phyloP scores from a whole-genome alignment of 2,113 vertebrate species.

The Anarhynchus alexandrinus region DNA sequence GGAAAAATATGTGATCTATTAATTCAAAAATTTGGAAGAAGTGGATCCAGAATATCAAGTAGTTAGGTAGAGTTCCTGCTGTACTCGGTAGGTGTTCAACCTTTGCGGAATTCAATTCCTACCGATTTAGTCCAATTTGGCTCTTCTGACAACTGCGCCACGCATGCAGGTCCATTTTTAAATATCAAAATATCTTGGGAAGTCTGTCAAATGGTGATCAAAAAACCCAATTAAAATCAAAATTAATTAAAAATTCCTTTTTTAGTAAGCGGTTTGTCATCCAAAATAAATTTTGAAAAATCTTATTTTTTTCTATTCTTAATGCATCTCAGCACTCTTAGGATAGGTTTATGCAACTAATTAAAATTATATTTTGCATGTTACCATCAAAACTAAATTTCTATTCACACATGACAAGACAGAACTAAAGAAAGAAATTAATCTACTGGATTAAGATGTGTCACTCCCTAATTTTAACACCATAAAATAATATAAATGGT shows the following conservation, averaged over 20 bases:
- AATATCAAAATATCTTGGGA: background rate
- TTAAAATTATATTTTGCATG: background rate
- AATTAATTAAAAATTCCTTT: background rate
- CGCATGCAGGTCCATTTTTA: background rate
- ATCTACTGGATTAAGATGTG: background rate
- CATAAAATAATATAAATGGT: background rate
- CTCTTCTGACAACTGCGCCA: background rate
- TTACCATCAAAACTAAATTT: background rate
- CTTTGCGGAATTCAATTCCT: background rate
- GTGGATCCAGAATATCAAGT: background rate
- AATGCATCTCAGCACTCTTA: background rate
- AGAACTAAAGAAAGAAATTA: background rate
- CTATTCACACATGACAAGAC: background rate
- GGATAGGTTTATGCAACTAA: background rate
- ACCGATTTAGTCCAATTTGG: background rate
- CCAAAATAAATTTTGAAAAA: background rate
- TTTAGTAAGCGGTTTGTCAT: background rate
- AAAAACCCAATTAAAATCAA: background rate
- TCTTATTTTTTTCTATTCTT: background rate
- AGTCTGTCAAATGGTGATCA: background rate
- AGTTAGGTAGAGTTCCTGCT: background rate
- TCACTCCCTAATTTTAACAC: background rate
- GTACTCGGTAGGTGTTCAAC: background rate
- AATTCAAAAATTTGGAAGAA: constrained; percentile 23
- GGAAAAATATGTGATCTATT: constrained; percentile 38